Base-by-base conservation (phyloP, 1,140 invertebrate species). In the Wasmannia auropunctata region DNA sequence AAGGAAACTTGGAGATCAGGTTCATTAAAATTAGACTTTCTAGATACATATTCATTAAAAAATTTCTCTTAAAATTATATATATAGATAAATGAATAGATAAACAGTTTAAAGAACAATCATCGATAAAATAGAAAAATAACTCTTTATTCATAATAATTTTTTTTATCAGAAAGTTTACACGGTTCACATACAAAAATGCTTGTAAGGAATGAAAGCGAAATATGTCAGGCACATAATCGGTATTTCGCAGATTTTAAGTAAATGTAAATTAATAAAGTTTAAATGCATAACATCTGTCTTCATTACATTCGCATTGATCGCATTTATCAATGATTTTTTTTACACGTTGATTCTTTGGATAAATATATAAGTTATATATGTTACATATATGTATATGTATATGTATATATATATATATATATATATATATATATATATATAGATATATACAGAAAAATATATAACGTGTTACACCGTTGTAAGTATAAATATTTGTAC, bases 121-220 rank as follows among this genome's bases (percentile, higher is more conserved):
- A 58, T 19, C 54, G 86, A n/a, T 37, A 81, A 65, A 89, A 76
- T 79, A 90, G 43, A 90, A 81, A 90, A 87, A 87, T 85, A 65
- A 88, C 10, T n/a, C 76, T 91, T 87, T 86, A 77, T 91, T 83
- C 54, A 67, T 34, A 72, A 16, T 40, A 37, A 16, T 77, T 51
- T 28, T n/a, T 40, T 80, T 85, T 51, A 62, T 87, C 77, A 25
- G 62, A 79, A 83, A 74, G 74, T 46, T 75, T 19, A 31, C 79
- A 70, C n/a, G 67, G 11, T 34, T 65, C 28, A 63, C 49, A 80
- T 88, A 87, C 28, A 90, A 87, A 89, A 92, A 79, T 91, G 87
- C 90, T 70, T 75, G 22, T 87, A 34, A 86, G 91, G 91, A 92
- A 92, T 92, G 91, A 77, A n/a, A n/a, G 19, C 51, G 63, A 84